These are phyloP conservation scores for Disparrhopalites patrizii DNA, from an alignment of 2,888 invertebrate genomes.

Conservation along the genomic window DNA sequence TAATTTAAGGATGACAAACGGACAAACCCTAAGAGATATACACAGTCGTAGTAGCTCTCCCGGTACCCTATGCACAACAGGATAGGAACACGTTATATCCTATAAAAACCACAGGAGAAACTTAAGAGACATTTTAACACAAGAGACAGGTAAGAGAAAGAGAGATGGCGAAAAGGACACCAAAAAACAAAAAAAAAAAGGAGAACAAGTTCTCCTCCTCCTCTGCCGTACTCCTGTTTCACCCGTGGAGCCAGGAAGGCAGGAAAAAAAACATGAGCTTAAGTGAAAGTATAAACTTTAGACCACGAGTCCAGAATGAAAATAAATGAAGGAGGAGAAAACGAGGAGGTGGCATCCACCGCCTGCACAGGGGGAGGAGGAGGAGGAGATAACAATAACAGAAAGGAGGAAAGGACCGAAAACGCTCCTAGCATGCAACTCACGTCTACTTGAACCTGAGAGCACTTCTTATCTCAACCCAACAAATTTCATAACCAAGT, in stretches of 20 bases:
- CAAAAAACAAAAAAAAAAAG: too few relatives aligned
- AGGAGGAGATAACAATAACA: constrained; percentile 11
- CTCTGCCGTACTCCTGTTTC: too few relatives aligned
- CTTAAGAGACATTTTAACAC: too few relatives aligned
- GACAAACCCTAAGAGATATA: too few relatives aligned
- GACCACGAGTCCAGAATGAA: neutral
- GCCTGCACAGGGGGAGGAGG: neutral
- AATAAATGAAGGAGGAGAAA: constrained; percentile 5
- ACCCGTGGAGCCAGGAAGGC: too few relatives aligned
- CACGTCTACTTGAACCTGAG: constrained; percentile 22
- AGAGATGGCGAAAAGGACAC: neutral
- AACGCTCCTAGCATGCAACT: constrained; percentile 8
- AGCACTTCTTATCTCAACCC: neutral
- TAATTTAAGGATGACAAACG: too few relatives aligned
- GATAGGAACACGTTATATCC: too few relatives aligned
- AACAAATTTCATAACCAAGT: constrained; percentile 15
- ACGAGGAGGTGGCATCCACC: neutral
- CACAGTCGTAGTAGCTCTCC: too few relatives aligned
- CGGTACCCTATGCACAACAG: too few relatives aligned
- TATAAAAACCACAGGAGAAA: too few relatives aligned
- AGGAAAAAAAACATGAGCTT: too few relatives aligned
- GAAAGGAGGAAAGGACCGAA: constrained; percentile 16
- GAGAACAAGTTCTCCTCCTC: too few relatives aligned
- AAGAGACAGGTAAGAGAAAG: neutral
- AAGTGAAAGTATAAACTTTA: neutral